These are phyloP conservation scores for Macrotus californicus DNA, from an alignment of 2,113 vertebrate genomes.

Conservation along the genomic window DNA sequence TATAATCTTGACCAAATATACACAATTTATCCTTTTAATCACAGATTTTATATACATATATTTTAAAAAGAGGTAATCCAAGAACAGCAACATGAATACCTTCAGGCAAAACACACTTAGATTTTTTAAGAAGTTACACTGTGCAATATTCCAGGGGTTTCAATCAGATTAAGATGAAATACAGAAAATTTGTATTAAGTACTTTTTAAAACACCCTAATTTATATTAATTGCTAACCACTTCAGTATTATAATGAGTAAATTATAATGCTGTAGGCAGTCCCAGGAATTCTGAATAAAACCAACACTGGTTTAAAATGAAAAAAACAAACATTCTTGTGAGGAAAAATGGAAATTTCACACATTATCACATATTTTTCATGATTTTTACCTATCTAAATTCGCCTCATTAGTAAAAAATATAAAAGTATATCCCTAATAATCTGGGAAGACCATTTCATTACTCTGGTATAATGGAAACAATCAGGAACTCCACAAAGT, in stretches of 20 bases:
- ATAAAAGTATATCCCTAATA: constrained; percentile 6
- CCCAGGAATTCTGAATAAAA: constrained; percentile 37
- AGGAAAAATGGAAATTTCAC: constrained; percentile 8
- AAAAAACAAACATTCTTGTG: background rate
- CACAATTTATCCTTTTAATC: background rate
- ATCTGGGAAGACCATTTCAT: background rate
- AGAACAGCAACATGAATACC: background rate
- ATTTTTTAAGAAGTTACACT: background rate
- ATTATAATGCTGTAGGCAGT: background rate
- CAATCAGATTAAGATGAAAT: constrained; percentile 3
- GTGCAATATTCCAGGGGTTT: constrained; percentile 3
- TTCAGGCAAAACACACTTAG: background rate
- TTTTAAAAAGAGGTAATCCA: background rate
- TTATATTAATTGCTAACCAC: background rate
- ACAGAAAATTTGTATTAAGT: background rate
- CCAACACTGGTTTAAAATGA: constrained; percentile 1
- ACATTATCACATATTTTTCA: constrained; percentile 2
- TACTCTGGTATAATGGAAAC: background rate
- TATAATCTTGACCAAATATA: background rate
- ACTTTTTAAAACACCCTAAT: constrained; percentile 17
- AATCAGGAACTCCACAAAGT: background rate
- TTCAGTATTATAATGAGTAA: background rate
- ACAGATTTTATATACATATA: background rate
- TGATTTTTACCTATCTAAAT: background rate
- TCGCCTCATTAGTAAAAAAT: background rate